A percentile compares a stretch with the other conserved stretches of the same genome.
Conservation (phyloP, 1,140 invertebrate species). For the Drosophila nikananu region DNA sequence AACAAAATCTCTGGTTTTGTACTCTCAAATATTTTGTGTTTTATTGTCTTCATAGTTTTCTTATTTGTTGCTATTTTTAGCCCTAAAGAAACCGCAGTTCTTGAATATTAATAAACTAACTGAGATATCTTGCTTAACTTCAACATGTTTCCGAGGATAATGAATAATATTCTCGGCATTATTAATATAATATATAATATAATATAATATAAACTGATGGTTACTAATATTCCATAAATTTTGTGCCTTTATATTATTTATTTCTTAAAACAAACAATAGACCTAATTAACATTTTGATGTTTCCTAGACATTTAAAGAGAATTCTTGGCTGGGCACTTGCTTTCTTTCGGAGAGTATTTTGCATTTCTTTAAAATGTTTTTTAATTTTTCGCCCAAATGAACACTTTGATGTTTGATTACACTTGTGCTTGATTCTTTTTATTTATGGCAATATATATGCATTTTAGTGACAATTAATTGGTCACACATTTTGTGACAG, state of each 20-base stretch:
- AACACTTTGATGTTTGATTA: constrained; percentile 39
- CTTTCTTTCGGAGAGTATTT: neutral
- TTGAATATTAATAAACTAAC: neutral
- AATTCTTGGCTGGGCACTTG: neutral
- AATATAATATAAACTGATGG: neutral
- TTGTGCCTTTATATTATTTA: neutral
- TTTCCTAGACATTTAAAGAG: neutral
- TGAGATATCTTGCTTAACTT: neutral
- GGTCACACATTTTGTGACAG: constrained; percentile 39
- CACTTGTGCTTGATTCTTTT: constrained; percentile 5
- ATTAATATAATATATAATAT: no score
- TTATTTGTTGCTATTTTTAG: neutral
- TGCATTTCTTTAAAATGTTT: neutral
- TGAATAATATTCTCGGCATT: neutral
- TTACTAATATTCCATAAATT: neutral
- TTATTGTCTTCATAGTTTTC: neutral
- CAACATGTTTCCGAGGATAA: neutral
- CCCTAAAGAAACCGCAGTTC: neutral
- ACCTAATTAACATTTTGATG: constrained; percentile 3
- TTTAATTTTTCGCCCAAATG: neutral
- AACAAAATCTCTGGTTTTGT: neutral
- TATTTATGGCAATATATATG: constrained; percentile 24
- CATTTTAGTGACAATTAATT: constrained; percentile 42
- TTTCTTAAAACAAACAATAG: neutral
- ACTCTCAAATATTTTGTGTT: neutral